Conservation (phyloP, 2,888 invertebrate species). For the Molorchus minor region DNA sequence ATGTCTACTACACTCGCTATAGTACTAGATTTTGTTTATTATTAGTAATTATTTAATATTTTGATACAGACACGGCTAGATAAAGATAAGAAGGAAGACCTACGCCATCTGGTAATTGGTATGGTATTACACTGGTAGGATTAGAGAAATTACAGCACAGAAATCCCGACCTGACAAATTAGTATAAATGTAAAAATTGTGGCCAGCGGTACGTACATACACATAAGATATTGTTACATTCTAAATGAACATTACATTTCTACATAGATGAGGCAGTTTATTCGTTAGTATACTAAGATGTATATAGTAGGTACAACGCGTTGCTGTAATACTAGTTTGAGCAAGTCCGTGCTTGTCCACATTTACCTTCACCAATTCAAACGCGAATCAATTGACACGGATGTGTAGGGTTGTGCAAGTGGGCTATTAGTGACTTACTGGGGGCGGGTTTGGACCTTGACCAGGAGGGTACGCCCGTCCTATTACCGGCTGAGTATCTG, state of each 20-base stretch:
- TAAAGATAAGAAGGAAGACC: conserved; percentile 50
- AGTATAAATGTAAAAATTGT: conserved; percentile 49
- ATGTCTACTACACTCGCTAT: conserved; percentile 47
- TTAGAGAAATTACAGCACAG: conserved; percentile 32
- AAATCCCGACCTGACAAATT: conserved; percentile 40
- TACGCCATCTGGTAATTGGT: conserved; percentile 39
- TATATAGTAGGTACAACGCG: conserved; percentile 44
- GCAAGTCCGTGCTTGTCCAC: conserved; percentile 53
- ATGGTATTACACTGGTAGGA: conserved; percentile 19
- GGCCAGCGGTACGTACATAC: conserved; percentile 50
- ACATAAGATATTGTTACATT: conserved; percentile 48
- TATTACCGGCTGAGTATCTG: conserved; percentile 65
- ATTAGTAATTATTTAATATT: conserved; percentile 38
- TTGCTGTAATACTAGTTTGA: conserved; percentile 56
- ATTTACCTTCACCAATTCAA: conserved; percentile 51
- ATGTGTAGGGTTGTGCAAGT: conserved; percentile 57
- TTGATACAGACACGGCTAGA: conserved; percentile 52
- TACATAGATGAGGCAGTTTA: conserved; percentile 54
- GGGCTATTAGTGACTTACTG: conserved; percentile 63
- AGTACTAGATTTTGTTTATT: conserved; percentile 29
- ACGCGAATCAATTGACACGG: conserved; percentile 59
- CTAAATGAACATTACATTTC: conserved; percentile 47
- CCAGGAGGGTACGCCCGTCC: conserved; percentile 61
- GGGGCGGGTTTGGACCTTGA: conserved; percentile 61
- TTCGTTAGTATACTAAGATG: conserved; percentile 49